Base-by-base conservation (phyloP, 1,140 invertebrate species). In the Chironomus tepperi region DNA sequence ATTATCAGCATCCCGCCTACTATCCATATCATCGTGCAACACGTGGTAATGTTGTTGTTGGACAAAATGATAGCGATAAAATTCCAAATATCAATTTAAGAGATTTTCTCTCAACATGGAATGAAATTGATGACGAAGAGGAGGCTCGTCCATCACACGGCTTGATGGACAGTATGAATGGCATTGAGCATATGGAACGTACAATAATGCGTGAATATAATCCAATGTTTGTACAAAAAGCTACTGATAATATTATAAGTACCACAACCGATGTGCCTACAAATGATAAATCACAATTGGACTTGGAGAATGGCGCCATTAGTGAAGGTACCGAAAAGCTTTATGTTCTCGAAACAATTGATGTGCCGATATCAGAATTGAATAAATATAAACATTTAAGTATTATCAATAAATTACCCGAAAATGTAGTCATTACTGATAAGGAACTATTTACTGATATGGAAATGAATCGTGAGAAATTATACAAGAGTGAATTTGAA, bases 41-140 rank as follows among this genome's bases (percentile, higher is more conserved):
- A 70, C 19, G 16, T 6, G 24, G 24, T 34, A 70, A 70, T 70
- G 3, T 8, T 18, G n/a, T 57, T 5, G 12, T 57, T 57, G 47
- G 47, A 5, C 65, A 18, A 70, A 70, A 70, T 70, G 65, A 70
- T 7, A 70, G 16, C 18, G 65, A 70, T 70, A 70, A 70, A 21
- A 70, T 21, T 70, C n/a, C 65, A 70, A 70, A 70, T 12, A 70
- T 70, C 0, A 70, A 70, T 12, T 77, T 82, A 57, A 78, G 81
- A 0, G 81, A 82, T 74, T 82, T 81, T 67, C 75, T 82, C 2
- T 74, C 81, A 64, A 81, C 79, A 21, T 82, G 81, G 81, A 82
- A 82, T 74, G 81, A 81, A 34, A 19, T 16, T 19, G 81, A 81
- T 24, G 81, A 82, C 73, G 81, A 82, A 73, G 81, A 80, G 47